Evolutionary conservation across 2,113 vertebrate genomes (phyloP).

Genomic region (Neolamprologus cancellatus): DNA sequence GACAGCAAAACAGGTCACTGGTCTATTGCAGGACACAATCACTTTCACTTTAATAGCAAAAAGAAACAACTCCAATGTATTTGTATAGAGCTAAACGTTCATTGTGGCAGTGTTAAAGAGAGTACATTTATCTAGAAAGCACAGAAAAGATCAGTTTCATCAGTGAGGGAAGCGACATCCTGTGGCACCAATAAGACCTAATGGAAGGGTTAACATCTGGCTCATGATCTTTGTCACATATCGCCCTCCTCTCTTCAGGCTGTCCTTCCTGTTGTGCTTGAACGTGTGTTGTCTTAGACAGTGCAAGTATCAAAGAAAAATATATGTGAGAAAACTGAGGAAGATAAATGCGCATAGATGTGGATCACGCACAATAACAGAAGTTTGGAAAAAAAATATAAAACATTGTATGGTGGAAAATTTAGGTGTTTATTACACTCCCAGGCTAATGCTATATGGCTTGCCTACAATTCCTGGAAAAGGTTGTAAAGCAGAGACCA

Average conservation of each 20-base stretch:
- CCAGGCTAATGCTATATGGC: background rate
- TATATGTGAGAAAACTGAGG: background rate
- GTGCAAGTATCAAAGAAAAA: background rate
- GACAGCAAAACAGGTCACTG: background rate
- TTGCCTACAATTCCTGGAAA: background rate
- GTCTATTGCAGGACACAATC: background rate
- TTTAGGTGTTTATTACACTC: background rate
- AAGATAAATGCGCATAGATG: background rate
- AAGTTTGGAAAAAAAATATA: background rate
- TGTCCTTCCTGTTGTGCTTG: conserved; percentile 3
- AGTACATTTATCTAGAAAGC: background rate
- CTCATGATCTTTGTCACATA: conserved; percentile 26
- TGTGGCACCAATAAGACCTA: background rate
- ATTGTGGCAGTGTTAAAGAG: background rate
- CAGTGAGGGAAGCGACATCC: background rate
- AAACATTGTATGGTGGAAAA: background rate
- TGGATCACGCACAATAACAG: background rate
- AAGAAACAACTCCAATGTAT: background rate
- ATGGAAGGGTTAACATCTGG: conserved; percentile 38
- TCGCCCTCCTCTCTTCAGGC: background rate
- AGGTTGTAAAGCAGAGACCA: background rate
- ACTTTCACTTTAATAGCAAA: background rate
- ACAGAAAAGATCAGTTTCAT: background rate
- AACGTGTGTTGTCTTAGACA: background rate
- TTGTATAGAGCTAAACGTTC: background rate